Evolutionary conservation across 2,888 invertebrate genomes (phyloP).

Genomic region (Cremastobaeus sp.): DNA sequence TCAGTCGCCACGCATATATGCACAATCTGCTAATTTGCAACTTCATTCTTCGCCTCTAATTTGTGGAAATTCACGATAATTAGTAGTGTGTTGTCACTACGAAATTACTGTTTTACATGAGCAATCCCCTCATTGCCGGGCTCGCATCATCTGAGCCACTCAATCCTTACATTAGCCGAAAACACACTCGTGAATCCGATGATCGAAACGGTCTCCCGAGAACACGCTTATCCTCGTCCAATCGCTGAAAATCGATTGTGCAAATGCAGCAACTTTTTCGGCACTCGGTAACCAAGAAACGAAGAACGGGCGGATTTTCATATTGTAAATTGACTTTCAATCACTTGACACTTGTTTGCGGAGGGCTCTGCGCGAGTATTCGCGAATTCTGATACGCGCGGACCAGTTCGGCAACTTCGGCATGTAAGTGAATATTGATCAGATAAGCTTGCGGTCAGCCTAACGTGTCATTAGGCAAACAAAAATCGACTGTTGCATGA

Average conservation of each 20-base stretch:
- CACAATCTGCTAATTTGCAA: neutral
- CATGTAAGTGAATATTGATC: constrained; percentile 41
- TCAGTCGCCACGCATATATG: too few relatives aligned
- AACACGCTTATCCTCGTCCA: too few relatives aligned
- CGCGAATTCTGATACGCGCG: constrained; percentile 4
- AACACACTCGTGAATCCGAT: too few relatives aligned
- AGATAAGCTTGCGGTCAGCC: constrained; percentile 41
- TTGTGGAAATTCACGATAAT: neutral
- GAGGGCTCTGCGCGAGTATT: constrained; percentile 6
- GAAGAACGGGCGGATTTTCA: too few relatives aligned
- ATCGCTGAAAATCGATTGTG: too few relatives aligned
- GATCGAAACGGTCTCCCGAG: too few relatives aligned
- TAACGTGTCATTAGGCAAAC: constrained; percentile 35
- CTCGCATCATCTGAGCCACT: too few relatives aligned
- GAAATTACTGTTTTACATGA: neutral
- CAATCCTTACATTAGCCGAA: too few relatives aligned
- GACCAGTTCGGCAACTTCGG: constrained; percentile 4
- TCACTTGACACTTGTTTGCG: neutral
- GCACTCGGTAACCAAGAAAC: too few relatives aligned
- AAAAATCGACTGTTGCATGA: constrained; percentile 33
- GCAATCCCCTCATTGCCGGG: too few relatives aligned
- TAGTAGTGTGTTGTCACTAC: neutral
- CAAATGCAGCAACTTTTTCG: too few relatives aligned
- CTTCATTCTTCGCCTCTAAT: neutral
- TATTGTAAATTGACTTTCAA: too few relatives aligned